Evolutionary conservation across 2,113 vertebrate species (phyloP), one percentile per base, ranked within the genome.

Genomic region (human (Homo sapiens)): DNA sequence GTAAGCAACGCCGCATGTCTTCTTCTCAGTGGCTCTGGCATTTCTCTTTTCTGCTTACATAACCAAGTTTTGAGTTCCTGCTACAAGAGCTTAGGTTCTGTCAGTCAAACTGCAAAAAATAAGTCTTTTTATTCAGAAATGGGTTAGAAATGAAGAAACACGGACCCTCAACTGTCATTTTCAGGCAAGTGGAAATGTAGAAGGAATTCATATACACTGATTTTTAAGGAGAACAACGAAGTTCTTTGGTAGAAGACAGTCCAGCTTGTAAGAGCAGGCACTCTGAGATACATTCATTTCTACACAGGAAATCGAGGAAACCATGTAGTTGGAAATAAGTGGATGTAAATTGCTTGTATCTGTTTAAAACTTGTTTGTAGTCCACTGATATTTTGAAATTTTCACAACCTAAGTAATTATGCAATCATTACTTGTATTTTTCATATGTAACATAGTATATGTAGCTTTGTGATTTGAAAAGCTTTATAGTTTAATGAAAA

Each of bases 1-100:
- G 99, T 99, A 99, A 99, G 99, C 99, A 99, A 99, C 93, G 98
- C 98, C 98, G 99, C 99, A 99, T 99, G 99, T 99, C 99, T 99
- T 99, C 99, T 99, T 99, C 99, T 98, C 97, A 97, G 98, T 99
- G 99, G 99, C 99, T 99, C 98, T 99, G 99, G 99, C 99, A 98
- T 99, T 99, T 99, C 98, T 99, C 98, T 99, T 97, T 98, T 98
- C 98, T 99, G 99, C 99, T 99, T 99, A 98, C 98, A 98, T 99
- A 99, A 99, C 99, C 99, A 98, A 98, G 98, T 99, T 99, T 99
- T 99, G 99, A 99, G 99, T 99, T 99, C 99, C 99, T 99, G 99
- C 99, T 99, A 99, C 99, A 99, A 98, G 98, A 98, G 95, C 95
- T 93, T 45, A 70, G 96, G 32, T 45, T 76, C 90, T 82, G 83